Evolutionary conservation across 2,797 vertebrate species (phyloP).

Genomic region (Brachyrhaphis roseni): DNA sequence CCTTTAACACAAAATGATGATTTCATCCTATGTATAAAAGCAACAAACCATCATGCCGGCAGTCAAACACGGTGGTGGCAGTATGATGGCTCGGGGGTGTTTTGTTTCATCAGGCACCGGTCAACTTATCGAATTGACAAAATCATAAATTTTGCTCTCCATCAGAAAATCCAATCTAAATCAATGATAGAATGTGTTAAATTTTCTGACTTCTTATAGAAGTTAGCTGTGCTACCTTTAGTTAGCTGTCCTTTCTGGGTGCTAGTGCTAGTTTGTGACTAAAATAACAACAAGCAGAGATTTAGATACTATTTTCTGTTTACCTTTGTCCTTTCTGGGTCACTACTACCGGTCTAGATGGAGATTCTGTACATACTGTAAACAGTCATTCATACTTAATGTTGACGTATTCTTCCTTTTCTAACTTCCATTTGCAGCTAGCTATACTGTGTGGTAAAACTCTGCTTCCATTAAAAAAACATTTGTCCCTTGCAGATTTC

Average conservation of each 20-base stretch:
- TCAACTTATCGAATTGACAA: neutral
- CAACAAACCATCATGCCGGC: neutral
- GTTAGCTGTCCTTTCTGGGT: too few species aligned
- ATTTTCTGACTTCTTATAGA: neutral
- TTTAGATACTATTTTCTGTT: neutral
- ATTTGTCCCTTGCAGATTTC: neutral
- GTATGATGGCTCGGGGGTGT: neutral
- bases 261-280: neutral
- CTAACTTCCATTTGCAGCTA: neutral
- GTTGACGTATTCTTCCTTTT: neutral
- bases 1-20: too few species aligned
- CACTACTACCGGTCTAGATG: neutral
- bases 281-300: neutral
- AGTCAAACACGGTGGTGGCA: neutral
- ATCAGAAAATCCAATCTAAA: neutral
- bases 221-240: neutral
- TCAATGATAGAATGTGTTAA: neutral
- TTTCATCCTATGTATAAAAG: too few species aligned
- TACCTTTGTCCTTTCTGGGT: neutral
- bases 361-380: neutral
- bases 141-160: neutral
- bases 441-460: neutral
- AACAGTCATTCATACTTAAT: neutral
- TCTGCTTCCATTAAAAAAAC: neutral
- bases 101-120: neutral